Base-by-base conservation (phyloP, 2,113 vertebrate genomes). In the Amia ocellicauda region DNA sequence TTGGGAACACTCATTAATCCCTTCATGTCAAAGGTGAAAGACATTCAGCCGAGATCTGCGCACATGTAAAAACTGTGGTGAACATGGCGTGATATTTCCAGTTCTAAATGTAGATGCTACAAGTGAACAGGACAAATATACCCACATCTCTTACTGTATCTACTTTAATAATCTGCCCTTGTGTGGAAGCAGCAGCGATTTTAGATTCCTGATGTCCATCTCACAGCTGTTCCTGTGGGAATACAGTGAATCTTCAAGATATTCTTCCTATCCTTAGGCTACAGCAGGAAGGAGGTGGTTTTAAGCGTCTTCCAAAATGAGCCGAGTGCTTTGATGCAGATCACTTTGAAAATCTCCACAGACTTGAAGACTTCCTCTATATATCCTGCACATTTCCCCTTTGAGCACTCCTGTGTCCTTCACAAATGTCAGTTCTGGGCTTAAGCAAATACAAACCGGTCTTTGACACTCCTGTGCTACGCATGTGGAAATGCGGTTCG, bases 211-310 rank as follows among this genome's bases (percentile, higher is more conserved):
- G 36, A 16, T 24, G 20, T 27, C 31, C 26, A 8, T 54, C 27
- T 45, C 8, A 26, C 10, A 5, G 19, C 51, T 43, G 36, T 16
- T 41, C 53, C 61, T 53, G 13, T 26, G 40, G 16, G 41, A 41
- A 24, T 19, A 45, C 59, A 61, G 24, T 53, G 40, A 23, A 31
- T 63, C 43, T 63, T 63, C 31, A 54, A 53, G 61, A 63, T 13
- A 20, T 31, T 29, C 36, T 63, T 63, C 31, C 50, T 54, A 29
- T 17, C 61, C 23, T 10, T 31, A 52, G 49, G 8, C 50, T 20
- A 22, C 51, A 40, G 8, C 36, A 43, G 23, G 51, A 63, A 63
- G 14, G 51, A 63, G 53, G 50, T 54, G 8, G 36, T 4, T 63
- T 53, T 26, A 43, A n/a, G 51, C 61, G 19, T 41, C 50, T 53